A percentile compares a stretch with the other conserved stretches of the same genome.
Evolutionary conservation across 2,888 invertebrate genomes (phyloP).

Genomic region (Oxycera nigricornis): DNA sequence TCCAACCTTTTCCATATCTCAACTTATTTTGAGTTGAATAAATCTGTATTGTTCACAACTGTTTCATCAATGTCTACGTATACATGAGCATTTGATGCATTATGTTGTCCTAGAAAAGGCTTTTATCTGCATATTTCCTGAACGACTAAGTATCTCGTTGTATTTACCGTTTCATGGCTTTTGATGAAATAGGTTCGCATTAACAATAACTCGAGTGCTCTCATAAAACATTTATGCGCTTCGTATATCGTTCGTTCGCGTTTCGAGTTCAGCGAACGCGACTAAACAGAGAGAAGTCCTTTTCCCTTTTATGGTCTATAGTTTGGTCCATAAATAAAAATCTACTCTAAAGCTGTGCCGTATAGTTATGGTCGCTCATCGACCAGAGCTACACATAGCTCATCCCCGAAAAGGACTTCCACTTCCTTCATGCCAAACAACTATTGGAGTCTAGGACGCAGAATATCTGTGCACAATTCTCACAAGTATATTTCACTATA

Average conservation of each 20-base stretch:
- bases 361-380: not conserved
- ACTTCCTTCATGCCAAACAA: not conserved
- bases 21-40: too few relatives aligned
- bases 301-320: not conserved
- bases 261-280: too few relatives aligned
- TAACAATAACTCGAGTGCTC: constrained; percentile 45
- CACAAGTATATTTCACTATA: not conserved
- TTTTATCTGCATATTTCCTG: constrained; percentile 43
- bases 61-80: not conserved
- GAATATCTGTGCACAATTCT: too few relatives aligned
- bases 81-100: not conserved
- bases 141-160: constrained; percentile 44
- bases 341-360: not conserved
- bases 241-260: not conserved
- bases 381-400: too few relatives aligned
- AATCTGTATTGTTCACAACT: not conserved
- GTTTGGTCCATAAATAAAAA: not conserved
- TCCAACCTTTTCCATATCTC: too few relatives aligned
- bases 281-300: too few relatives aligned
- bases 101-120: constrained; percentile 24
- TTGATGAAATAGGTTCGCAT: constrained; percentile 43
- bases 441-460: not conserved
- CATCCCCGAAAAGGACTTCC: not conserved
- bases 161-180: constrained; percentile 42
- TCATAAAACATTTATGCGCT: constrained; percentile 44